phyloP scores from a whole-genome alignment of 1,140 invertebrate species.

The Brachionus manjavacas region DNA sequence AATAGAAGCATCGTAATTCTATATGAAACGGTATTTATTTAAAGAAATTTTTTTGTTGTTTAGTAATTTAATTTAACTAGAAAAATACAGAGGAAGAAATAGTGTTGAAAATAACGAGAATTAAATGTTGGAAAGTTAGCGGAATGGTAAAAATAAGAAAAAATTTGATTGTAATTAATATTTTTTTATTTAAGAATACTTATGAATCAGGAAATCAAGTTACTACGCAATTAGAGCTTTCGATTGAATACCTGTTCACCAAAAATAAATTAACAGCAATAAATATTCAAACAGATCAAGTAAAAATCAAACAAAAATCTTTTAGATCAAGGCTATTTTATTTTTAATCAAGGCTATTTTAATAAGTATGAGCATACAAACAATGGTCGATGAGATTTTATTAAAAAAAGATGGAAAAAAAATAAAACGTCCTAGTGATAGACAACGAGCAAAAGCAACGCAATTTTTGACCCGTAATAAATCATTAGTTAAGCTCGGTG shows the following conservation, averaged over 20 bases:
- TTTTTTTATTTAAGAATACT: constrained; percentile 34
- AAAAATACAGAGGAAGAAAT: constrained; percentile 64
- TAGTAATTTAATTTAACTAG: background rate
- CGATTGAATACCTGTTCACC: constrained; percentile 90
- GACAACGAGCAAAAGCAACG: background rate
- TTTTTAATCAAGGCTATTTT: constrained; percentile 68
- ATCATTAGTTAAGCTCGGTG: background rate
- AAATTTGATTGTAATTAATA: background rate
- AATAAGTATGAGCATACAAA: constrained; percentile 86
- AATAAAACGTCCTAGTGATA: constrained; percentile 48
- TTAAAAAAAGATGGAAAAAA: constrained; percentile 67
- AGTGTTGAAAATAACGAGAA: constrained; percentile 83
- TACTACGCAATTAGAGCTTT: constrained; percentile 67
- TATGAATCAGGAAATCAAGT: constrained; percentile 44
- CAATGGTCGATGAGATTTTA: constrained; percentile 87
- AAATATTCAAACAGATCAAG: constrained; percentile 76
- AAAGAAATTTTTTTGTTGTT: background rate
- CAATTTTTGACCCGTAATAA: constrained; percentile 34
- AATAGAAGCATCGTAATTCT: constrained; percentile 72
- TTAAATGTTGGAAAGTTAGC: constrained; percentile 85
- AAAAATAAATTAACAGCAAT: constrained; percentile 87
- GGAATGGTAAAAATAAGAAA: background rate
- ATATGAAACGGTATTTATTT: constrained; percentile 45
- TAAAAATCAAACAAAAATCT: constrained; percentile 36
- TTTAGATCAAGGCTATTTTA: constrained; percentile 45